These are phyloP conservation scores for Baronia brevicornis DNA, from an alignment of 2,888 invertebrate species.

Conservation along the genomic window DNA sequence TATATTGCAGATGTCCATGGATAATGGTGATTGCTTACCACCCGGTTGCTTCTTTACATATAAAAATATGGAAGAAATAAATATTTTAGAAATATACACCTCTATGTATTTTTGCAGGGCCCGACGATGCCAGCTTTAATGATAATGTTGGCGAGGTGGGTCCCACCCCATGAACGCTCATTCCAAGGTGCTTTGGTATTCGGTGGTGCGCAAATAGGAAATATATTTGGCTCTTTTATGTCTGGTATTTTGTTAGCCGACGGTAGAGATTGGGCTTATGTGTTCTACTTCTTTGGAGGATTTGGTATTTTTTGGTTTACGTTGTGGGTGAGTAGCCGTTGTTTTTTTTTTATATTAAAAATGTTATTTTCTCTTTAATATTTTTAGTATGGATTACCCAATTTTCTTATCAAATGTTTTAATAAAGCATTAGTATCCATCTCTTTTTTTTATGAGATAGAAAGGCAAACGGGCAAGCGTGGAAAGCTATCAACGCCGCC, in stretches of 20 bases:
- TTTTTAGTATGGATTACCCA: no score
- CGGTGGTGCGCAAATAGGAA: constrained; percentile 75
- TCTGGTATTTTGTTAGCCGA: constrained; percentile 67
- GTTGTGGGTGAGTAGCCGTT: constrained; percentile 52
- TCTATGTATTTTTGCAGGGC: constrained; percentile 61
- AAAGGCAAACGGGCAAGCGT: no score
- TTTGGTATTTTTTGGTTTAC: constrained; percentile 73
- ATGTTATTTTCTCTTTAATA: no score
- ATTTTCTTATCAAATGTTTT: no score
- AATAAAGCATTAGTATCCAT: no score
- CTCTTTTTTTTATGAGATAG: no score
- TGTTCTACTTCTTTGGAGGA: constrained; percentile 77
- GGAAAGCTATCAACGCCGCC: no score
- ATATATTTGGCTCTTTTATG: constrained; percentile 71
- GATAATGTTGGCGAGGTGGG: constrained; percentile 78
- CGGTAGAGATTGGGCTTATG: constrained; percentile 71
- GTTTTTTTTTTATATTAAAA: not conserved
- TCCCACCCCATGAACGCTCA: constrained; percentile 74
- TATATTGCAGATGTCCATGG: no score
- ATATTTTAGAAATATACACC: constrained; percentile 12
- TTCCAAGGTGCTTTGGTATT: constrained; percentile 76
- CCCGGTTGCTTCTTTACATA: no score
- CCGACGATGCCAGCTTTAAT: constrained; percentile 84
- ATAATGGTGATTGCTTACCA: no score
- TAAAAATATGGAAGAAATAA: constrained; percentile 15